Evolutionary conservation across 2,797 vertebrate species (phyloP).

Genomic region (Xiphorhynchus erythropygius): DNA sequence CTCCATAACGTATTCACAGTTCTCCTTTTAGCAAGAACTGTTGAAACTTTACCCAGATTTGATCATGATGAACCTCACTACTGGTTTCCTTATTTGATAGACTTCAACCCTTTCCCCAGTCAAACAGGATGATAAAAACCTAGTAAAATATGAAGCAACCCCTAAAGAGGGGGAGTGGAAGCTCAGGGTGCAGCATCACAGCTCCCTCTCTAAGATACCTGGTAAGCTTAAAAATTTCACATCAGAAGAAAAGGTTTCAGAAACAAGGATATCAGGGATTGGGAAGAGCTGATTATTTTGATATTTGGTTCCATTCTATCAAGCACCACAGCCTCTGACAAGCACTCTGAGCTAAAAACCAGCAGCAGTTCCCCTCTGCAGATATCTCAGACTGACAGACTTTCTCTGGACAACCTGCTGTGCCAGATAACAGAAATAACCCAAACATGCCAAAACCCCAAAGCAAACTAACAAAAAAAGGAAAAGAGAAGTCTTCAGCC

Average conservation of each 20-base stretch:
- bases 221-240: not conserved
- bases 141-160: not conserved
- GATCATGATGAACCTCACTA: not conserved
- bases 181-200: not conserved
- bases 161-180: not conserved
- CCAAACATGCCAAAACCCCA: not conserved
- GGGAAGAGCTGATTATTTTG: not conserved
- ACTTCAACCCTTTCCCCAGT: not conserved
- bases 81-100: not conserved
- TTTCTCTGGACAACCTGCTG: not conserved
- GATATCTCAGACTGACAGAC: not conserved
- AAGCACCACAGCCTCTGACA: not conserved
- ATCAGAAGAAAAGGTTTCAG: not conserved
- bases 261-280: not conserved
- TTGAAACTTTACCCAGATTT: not conserved
- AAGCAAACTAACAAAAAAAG: not conserved
- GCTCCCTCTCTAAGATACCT: not conserved
- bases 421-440: not conserved
- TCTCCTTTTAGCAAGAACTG: not conserved
- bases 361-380: not conserved
- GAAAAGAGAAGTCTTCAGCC: not conserved
- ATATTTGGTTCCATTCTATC: not conserved
- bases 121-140: not conserved
- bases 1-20: not conserved
- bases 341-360: not conserved